Conservation (phyloP, 2,113 vertebrate species). For the Chascanopsetta lugubris region DNA sequence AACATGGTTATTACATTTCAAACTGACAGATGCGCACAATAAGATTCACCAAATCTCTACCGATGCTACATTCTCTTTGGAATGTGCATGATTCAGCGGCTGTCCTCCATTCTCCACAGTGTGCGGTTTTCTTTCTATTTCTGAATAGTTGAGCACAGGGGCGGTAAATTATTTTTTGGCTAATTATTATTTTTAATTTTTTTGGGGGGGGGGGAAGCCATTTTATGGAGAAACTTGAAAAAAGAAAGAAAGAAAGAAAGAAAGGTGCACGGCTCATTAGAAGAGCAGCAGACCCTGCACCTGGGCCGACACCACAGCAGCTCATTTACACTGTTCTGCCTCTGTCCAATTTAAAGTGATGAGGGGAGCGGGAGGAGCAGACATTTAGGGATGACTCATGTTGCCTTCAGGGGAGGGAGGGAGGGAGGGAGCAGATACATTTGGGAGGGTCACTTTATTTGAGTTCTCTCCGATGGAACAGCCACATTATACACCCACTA, state of each 20-base stretch:
- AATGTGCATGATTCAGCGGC: background rate
- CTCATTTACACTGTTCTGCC: constrained; percentile 38
- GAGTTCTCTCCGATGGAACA: background rate
- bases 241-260: no score
- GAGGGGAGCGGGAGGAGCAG: constrained; percentile 19
- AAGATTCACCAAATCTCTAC: background rate
- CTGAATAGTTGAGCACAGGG: background rate
- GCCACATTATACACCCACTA: background rate
- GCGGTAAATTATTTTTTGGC: constrained; percentile 19
- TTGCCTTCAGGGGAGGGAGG: background rate
- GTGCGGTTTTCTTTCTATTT: background rate
- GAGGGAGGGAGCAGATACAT: constrained; percentile 23
- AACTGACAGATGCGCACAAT: constrained; percentile 4
- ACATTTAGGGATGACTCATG: constrained; percentile 31
- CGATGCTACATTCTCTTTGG: background rate
- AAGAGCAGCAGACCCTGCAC: constrained; percentile 7
- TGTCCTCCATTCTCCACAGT: background rate
- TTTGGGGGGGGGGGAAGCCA: no score
- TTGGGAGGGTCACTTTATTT: constrained; percentile 27
- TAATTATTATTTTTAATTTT: no score
- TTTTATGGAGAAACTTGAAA: constrained; percentile 12
- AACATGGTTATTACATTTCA: constrained; percentile 1
- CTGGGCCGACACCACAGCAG: constrained; percentile 15
- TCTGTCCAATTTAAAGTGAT: constrained; percentile 55
- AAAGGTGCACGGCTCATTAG: constrained; percentile 37